phyloP scores from a whole-genome alignment of 2,797 vertebrate genomes.

The Agapornis canus region DNA sequence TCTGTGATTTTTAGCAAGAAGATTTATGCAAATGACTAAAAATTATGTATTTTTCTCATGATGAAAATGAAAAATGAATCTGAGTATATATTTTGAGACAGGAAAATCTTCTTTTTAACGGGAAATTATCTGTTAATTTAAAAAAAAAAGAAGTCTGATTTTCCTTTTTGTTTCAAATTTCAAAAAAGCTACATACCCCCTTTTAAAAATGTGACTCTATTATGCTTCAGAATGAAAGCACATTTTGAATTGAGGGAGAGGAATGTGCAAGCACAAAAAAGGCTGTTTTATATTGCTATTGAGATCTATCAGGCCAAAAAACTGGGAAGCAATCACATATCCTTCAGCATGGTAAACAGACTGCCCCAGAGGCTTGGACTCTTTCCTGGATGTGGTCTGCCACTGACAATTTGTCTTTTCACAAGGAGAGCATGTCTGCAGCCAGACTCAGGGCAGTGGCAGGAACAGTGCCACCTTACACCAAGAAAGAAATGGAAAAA shows the following conservation, averaged over 20 bases:
- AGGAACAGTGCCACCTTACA: background rate
- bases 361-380: background rate
- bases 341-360: background rate
- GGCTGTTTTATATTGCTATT: background rate
- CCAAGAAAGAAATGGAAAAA: background rate
- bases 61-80: background rate
- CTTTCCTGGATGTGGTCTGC: background rate
- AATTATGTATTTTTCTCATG: background rate
- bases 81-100: background rate
- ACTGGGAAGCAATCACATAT: background rate
- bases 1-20: background rate
- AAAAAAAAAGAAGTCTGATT: background rate
- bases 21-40: background rate
- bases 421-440: background rate
- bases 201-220: background rate
- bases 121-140: background rate
- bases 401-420: background rate
- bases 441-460: background rate
- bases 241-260: background rate
- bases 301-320: background rate
- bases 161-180: background rate
- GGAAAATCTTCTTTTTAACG: background rate
- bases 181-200: background rate
- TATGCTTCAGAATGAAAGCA: background rate
- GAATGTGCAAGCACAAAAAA: background rate